Evolutionary conservation across 2,113 vertebrate genomes (phyloP), one percentile per base, ranked within the genome.

Genomic region (Myotis lucifugus): DNA sequence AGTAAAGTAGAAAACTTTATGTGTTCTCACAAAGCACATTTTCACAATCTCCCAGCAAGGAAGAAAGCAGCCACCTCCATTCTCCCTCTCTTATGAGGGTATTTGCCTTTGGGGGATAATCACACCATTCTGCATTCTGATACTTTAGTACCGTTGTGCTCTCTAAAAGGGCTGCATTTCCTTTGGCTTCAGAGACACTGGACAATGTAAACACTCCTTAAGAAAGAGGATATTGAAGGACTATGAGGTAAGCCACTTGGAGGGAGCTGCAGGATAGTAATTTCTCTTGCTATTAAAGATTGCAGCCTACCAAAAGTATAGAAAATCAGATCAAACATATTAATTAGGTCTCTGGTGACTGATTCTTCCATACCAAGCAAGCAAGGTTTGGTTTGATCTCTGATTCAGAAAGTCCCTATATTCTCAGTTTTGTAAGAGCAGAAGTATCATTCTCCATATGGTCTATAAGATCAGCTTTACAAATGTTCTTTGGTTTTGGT

Each of bases 1-100:
- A 95, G 14, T 23, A 96, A 85, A 97, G 84, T 21, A 96, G 90
- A 97, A 94, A 96, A 94, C 21, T 40, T 59, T 93, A 91, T 92
- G 78, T 97, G 94, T 90, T 90, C 61, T 23, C 48, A 81, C 11
- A 40, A 89, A 92, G 27, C 67, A 66, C 61, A 70, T 76, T 92
- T 85, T 37, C 40, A 87, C 17, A 56, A 10, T 29, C 19, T 70
- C 32, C 29, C 19, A 29, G n/a, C 54, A 42, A 77, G 88, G 64
- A 91, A 85, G 95, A 96, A 97, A 93, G 18, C 2, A 7, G 13
- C 3, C 37, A 14, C 91, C 69, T 77, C 50, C 52, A 61, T 73
- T 14, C 78, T 19, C 83, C 93, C 61, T 87, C 46, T 25, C 59
- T 46, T 17, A 34, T 21, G 11, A 32, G 14, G 17, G 0, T 2